phyloP scores from a whole-genome alignment of 2,113 vertebrate species.

The Cynocephalus volans region DNA sequence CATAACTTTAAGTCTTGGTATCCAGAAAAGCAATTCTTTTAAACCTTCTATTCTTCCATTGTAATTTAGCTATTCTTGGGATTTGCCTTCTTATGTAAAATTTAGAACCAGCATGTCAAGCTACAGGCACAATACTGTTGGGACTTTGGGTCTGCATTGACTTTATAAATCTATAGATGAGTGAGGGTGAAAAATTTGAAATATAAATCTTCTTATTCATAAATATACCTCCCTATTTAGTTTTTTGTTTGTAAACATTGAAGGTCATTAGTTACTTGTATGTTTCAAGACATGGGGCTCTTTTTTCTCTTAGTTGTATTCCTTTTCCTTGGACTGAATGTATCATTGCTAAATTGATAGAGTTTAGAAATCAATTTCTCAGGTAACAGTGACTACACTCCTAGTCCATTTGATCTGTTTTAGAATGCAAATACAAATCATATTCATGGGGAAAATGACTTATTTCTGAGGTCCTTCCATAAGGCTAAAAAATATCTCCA shows the following conservation, averaged over 20 bases:
- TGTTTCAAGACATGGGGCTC: background rate
- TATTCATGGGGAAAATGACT: background rate
- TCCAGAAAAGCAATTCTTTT: background rate
- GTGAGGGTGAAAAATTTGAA: background rate
- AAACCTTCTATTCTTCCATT: background rate
- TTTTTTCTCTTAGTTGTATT: background rate
- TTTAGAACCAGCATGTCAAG: background rate
- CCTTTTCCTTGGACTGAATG: background rate
- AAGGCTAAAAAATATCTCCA: background rate
- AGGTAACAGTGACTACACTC: background rate
- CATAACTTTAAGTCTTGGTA: background rate
- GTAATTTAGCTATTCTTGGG: background rate
- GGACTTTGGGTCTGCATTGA: background rate
- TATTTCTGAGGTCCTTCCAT: constrained; percentile 6
- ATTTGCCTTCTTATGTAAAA: background rate
- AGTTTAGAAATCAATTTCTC: constrained; percentile 42
- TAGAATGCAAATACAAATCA: background rate
- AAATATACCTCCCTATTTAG: background rate
- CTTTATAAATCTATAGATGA: background rate
- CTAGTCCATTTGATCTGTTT: background rate
- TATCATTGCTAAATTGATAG: constrained; percentile 25
- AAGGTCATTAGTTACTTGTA: background rate
- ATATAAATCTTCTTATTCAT: constrained; percentile 5
- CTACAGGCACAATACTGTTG: background rate
- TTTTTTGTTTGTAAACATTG: background rate